Conservation (phyloP, 2,113 vertebrate genomes). For the Puffinus mauretanicus region DNA sequence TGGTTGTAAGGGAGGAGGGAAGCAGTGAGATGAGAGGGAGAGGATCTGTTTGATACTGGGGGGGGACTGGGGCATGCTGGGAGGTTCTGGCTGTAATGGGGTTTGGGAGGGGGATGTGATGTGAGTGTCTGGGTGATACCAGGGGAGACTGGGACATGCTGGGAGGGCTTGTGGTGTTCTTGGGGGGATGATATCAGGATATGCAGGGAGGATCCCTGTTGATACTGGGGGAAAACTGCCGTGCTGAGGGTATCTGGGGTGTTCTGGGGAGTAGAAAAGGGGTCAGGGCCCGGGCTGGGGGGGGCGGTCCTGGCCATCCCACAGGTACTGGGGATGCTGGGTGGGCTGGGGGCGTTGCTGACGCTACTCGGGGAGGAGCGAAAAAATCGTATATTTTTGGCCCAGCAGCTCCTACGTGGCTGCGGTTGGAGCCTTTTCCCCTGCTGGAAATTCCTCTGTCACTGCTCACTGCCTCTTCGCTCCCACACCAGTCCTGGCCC, state of each 20-base stretch:
- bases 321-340: not conserved
- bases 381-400: not conserved
- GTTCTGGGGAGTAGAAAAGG: not conserved
- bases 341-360: not conserved
- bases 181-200: no score
- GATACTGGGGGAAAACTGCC: not conserved
- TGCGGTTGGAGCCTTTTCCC: not conserved
- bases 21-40: not conserved
- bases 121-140: not conserved
- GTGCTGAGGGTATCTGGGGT: not conserved
- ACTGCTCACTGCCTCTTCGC: not conserved
- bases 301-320: not conserved
- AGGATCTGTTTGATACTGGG: no score
- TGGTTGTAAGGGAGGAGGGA: not conserved
- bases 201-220: no score
- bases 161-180: not conserved
- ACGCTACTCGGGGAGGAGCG: rapidly evolving
- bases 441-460: not conserved
- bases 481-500: not conserved
- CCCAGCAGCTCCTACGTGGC: not conserved
- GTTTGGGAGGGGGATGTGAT: not conserved
- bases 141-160: not conserved
- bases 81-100: not conserved
- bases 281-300: no score
- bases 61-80: not conserved